phyloP scores from a whole-genome alignment of 2,797 vertebrate species.

The Coregonus suidteri region DNA sequence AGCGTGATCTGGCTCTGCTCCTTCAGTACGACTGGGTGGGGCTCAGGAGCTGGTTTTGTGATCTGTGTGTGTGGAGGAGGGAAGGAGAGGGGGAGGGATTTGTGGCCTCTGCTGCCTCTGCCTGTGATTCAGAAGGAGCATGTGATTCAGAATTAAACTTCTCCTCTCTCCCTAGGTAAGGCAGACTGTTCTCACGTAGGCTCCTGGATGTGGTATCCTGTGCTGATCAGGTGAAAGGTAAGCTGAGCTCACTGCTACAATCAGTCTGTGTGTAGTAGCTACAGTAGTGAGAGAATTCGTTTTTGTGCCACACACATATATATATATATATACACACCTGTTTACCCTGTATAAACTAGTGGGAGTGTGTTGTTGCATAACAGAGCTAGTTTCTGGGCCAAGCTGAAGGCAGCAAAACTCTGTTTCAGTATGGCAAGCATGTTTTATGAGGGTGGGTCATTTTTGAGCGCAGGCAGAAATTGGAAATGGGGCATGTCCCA shows the following conservation, averaged over 20 bases:
- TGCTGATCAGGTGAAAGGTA: constrained; percentile 72
- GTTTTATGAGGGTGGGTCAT: not conserved
- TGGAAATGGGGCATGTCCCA: not conserved
- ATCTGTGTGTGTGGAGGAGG: constrained; percentile 37
- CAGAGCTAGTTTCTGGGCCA: not conserved
- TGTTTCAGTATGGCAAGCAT: not conserved
- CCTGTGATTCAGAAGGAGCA: constrained; percentile 37
- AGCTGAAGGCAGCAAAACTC: not conserved
- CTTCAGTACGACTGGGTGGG: constrained; percentile 23
- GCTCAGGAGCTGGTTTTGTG: constrained; percentile 54
- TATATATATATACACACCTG: not conserved
- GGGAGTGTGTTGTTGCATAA: not conserved
- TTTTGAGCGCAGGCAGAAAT: not conserved
- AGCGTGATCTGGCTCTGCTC: constrained; percentile 22
- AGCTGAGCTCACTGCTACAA: constrained; percentile 48
- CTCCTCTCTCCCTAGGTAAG: constrained; percentile 58
- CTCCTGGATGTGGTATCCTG: constrained; percentile 66
- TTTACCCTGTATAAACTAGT: not conserved
- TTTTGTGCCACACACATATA: too few relatives aligned
- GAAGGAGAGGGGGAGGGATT: constrained; percentile 21
- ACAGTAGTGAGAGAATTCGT: not conserved
- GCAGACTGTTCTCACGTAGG: constrained; percentile 52
- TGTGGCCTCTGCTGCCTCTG: constrained; percentile 7
- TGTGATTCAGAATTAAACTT: constrained; percentile 47
- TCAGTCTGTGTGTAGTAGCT: constrained; percentile 13